phyloP scores from a whole-genome alignment of 2,888 invertebrate genomes.

The Tinea pellionella region DNA sequence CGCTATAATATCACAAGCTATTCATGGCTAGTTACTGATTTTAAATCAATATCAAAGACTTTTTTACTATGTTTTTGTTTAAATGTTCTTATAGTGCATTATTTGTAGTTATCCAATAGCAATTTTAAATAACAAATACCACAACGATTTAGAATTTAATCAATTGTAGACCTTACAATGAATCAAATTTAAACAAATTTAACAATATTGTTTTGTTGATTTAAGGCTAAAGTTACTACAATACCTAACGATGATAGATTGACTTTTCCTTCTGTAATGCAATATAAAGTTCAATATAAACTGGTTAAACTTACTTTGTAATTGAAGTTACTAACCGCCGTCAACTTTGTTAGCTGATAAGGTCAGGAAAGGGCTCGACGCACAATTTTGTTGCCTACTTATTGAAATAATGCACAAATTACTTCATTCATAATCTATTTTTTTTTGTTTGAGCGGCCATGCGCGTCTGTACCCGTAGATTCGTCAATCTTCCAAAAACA shows the following conservation, averaged over 20 bases:
- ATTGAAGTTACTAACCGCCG: background rate
- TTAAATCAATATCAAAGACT: background rate
- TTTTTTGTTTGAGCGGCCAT: too few species aligned
- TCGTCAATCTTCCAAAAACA: too few species aligned
- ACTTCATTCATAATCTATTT: background rate
- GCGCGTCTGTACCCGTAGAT: too few species aligned
- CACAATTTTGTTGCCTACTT: too few species aligned
- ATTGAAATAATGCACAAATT: background rate
- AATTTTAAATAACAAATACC: background rate
- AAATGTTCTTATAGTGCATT: too few species aligned
- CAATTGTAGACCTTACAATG: background rate
- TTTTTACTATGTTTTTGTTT: background rate
- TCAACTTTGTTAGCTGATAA: background rate
- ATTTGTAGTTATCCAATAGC: too few species aligned
- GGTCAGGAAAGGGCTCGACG: background rate
- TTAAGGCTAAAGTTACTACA: background rate
- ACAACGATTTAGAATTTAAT: background rate
- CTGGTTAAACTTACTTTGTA: background rate
- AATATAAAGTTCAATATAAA: constrained; percentile 3
- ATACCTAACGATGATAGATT: constrained; percentile 3
- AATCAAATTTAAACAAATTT: background rate
- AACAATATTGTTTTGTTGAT: constrained; percentile 2
- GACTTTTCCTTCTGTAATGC: background rate
- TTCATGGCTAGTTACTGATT: background rate
- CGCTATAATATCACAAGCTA: background rate